These are phyloP conservation scores for Hafferia zeledoni DNA, from an alignment of 2,797 vertebrate genomes.

Conservation along the genomic window DNA sequence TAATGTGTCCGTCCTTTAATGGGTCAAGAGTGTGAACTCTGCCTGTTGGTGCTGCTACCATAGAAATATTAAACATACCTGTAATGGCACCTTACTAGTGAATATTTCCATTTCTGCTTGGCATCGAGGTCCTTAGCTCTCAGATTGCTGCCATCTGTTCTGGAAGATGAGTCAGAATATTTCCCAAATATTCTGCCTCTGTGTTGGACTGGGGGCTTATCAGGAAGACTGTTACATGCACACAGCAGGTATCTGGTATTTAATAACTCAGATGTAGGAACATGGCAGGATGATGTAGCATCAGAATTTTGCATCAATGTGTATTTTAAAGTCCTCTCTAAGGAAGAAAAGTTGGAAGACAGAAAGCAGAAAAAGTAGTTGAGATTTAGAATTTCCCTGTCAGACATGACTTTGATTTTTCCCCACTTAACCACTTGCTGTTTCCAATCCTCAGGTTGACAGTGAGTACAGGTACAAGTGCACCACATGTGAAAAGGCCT, in stretches of 20 bases:
- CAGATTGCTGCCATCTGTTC: not conserved
- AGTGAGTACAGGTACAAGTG: constrained; percentile 91
- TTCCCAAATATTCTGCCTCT: not conserved
- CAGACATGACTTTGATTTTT: not conserved
- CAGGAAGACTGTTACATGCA: not conserved
- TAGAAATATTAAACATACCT: not conserved
- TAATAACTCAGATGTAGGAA: not conserved
- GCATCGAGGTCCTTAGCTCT: not conserved
- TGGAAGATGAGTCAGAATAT: not conserved
- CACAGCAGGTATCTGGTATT: not conserved
- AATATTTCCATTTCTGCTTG: not conserved
- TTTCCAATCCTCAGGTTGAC: constrained; percentile 82
- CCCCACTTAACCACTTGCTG: not conserved
- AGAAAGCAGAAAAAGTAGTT: not conserved
- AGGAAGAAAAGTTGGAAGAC: not conserved
- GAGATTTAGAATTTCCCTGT: not conserved
- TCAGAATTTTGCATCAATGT: not conserved
- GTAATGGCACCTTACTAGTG: not conserved
- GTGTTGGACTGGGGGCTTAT: rapidly evolving
- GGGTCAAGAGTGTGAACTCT: not conserved
- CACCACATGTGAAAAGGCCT: constrained; percentile 92
- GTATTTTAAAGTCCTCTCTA: not conserved
- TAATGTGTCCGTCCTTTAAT: too few relatives aligned
- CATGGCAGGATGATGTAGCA: not conserved
- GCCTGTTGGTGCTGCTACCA: not conserved